Conservation (phyloP, 2,888 invertebrate species). For the Galeopsomyia nigrocyanea region DNA sequence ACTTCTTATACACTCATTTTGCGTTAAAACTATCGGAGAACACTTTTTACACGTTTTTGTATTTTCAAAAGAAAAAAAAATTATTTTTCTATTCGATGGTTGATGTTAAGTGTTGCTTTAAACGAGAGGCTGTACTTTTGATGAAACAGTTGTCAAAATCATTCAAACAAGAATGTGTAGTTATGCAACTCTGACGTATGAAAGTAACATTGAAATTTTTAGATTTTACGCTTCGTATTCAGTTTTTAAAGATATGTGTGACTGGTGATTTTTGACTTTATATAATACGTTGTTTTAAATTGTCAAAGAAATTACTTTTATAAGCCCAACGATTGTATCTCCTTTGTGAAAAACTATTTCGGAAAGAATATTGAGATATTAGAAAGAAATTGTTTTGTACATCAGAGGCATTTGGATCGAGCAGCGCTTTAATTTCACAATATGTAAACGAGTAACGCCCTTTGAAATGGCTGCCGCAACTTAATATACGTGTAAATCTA, state of each 20-base stretch:
- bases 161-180: not conserved
- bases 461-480: no score
- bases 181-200: not conserved
- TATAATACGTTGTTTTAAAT: constrained; percentile 16
- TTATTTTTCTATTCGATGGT: constrained; percentile 30
- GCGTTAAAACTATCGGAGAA: no score
- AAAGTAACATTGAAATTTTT: not conserved
- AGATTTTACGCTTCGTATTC: not conserved
- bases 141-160: no score
- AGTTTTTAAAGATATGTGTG: not conserved
- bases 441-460: no score
- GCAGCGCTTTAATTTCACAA: constrained; percentile 26
- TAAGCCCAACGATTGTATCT: not conserved
- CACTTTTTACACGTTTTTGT: no score
- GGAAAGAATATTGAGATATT: constrained; percentile 25
- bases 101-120: constrained; percentile 11
- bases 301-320: constrained; percentile 16
- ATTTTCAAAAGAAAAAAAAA: constrained; percentile 35
- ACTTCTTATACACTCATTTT: no score
- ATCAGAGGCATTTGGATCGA: constrained; percentile 8
- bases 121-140: no score
- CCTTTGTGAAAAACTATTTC: constrained; percentile 9
- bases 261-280: not conserved
- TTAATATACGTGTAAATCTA: constrained; percentile 22
- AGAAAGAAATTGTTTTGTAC: constrained; percentile 41